A percentile compares a stretch with the other conserved stretches of the same genome.
Conservation (phyloP, 2,888 invertebrate genomes). For the Bombylius discolor region DNA sequence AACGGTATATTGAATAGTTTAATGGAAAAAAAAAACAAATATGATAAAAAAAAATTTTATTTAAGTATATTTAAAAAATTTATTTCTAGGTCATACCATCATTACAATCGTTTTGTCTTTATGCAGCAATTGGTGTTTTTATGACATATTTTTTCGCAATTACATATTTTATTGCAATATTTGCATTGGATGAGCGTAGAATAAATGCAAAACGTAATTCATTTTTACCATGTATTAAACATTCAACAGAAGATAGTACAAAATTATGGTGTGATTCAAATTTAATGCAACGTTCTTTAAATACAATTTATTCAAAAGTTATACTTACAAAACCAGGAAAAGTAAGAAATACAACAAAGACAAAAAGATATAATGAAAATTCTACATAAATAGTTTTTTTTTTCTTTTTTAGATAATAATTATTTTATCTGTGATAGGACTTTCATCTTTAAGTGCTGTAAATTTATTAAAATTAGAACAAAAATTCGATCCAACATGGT, state of each 20-base stretch:
- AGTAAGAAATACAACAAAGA: conserved; percentile 24
- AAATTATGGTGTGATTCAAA: conserved; percentile 43
- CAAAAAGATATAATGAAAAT: too few relatives aligned
- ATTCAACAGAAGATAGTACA: conserved; percentile 42
- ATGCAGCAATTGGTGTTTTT: conserved; percentile 62
- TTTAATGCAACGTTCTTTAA: conserved; percentile 45
- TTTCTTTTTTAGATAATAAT: conserved; percentile 38
- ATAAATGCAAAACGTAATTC: conserved; percentile 51
- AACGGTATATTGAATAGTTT: conserved; percentile 41
- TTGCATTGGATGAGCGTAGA: conserved; percentile 56
- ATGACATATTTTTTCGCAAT: conserved; percentile 62
- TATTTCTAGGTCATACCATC: conserved; percentile 50
- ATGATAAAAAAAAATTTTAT: not conserved
- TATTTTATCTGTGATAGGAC: conserved; percentile 44
- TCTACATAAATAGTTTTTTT: not conserved
- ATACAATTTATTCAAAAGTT: conserved; percentile 47
- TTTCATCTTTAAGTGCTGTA: conserved; percentile 48
- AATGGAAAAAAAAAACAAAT: too few relatives aligned
- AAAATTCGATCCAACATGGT: conserved; percentile 69
- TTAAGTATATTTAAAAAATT: not conserved
- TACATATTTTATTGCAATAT: conserved; percentile 69
- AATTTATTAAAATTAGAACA: conserved; percentile 54
- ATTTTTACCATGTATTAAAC: conserved; percentile 50
- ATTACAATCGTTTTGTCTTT: conserved; percentile 68
- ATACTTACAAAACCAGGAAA: conserved; percentile 56